phyloP scores from a whole-genome alignment of 2,888 invertebrate species.

The Cylloceria caligata region DNA sequence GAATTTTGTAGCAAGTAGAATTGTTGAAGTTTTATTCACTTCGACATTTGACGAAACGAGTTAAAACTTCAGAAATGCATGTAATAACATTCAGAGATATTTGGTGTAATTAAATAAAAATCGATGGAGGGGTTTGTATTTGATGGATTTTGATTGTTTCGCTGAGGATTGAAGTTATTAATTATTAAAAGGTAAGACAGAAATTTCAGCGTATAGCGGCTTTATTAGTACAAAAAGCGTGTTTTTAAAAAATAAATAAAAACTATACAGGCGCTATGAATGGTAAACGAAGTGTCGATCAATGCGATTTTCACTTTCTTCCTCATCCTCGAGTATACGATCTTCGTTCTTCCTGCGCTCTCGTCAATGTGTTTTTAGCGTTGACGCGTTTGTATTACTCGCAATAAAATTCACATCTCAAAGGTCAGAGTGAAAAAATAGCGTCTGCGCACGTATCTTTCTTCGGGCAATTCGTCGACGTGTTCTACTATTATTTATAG shows the following conservation, averaged over 20 bases:
- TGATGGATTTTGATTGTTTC: no score
- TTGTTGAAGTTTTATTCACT: no score
- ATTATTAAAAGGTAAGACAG: not conserved
- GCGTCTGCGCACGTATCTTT: constrained; percentile 45
- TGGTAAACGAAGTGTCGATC: constrained; percentile 52
- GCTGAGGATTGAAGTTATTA: not conserved
- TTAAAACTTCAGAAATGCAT: no score
- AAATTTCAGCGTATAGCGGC: constrained; percentile 72
- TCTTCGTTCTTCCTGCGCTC: no score
- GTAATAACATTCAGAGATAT: no score
- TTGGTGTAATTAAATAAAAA: no score
- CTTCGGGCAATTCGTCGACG: constrained; percentile 67
- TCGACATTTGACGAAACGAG: no score
- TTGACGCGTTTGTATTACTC: constrained; percentile 5
- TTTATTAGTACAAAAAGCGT: constrained; percentile 84
- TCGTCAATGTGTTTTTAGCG: no score
- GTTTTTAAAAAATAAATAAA: constrained; percentile 84
- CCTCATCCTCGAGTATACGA: constrained; percentile 32
- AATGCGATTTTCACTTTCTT: constrained; percentile 23
- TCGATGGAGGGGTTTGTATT: no score
- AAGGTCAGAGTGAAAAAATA: constrained; percentile 57
- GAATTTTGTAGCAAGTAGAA: no score
- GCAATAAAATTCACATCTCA: not conserved
- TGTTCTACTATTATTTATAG: constrained; percentile 52
- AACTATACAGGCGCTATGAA: constrained; percentile 75